Conservation (phyloP, 2,797 vertebrate genomes). For the Trichosurus vulpecula region DNA sequence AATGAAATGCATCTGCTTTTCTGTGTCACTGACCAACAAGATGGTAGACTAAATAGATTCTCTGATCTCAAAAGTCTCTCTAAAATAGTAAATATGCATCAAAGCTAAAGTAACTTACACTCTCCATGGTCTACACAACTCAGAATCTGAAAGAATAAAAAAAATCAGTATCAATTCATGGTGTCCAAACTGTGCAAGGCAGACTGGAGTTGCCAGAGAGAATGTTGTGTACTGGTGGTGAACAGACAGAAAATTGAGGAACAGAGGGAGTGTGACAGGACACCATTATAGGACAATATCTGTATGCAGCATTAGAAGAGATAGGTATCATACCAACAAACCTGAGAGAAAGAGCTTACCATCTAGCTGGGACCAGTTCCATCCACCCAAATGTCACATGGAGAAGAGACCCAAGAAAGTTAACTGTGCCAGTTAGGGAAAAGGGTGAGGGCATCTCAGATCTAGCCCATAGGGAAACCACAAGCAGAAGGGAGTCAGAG, state of each 20-base stretch:
- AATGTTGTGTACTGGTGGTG: not conserved
- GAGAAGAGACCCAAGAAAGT: too few relatives aligned
- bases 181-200: not conserved
- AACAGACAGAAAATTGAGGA: not conserved
- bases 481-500: too few relatives aligned
- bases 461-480: too few relatives aligned
- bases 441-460: too few relatives aligned
- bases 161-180: not conserved
- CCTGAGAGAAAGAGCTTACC: too few relatives aligned
- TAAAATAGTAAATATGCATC: not conserved
- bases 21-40: not conserved
- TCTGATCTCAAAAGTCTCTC: not conserved
- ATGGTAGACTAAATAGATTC: not conserved
- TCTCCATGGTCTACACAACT: not conserved
- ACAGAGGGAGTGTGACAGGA: too few relatives aligned
- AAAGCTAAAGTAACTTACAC: not conserved
- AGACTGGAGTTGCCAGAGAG: not conserved
- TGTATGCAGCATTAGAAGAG: too few relatives aligned
- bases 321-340: too few relatives aligned
- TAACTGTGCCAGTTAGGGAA: too few relatives aligned
- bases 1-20: not conserved
- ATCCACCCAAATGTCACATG: too few relatives aligned
- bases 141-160: not conserved
- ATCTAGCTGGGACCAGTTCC: too few relatives aligned
- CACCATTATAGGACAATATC: too few relatives aligned